Base-by-base conservation (phyloP, 2,113 vertebrate genomes). In the Opisthocomus hoazin region DNA sequence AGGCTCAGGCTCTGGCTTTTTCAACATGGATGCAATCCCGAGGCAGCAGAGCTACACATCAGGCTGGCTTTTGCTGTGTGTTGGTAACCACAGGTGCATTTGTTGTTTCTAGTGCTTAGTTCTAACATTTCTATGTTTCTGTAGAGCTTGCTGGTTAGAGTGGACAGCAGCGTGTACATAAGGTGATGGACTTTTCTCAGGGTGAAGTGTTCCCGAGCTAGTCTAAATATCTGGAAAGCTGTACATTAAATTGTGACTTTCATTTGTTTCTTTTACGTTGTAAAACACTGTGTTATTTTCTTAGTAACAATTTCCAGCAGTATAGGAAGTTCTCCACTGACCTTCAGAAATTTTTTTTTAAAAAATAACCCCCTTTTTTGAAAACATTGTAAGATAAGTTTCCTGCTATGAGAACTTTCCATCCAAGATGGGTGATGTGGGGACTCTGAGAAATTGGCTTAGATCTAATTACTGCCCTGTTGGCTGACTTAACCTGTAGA, bases 121-220 rank as follows among this genome's bases (percentile, higher is more conserved):
- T 74, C 63, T 64, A 10, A 51, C 34, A 10, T 9, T 16, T 8
- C 9, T 10, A 1, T 0, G 0, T 76, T 51, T 70, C 57, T 51
- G 15, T 51, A 19, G 84, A 64, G 36, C 36, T 79, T 13, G 16
- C 53, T 46, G 58, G 57, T 60, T 43, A 30, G 43, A 37, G 57
- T 20, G 82, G 56, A 10, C 37, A 75, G 45, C 77, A 26, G 2
- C 9, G 4, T 41, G 34, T 80, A 6, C 11, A 2, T 27, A 2
- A 23, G 19, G 48, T 32, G 75, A n/a, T 36, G 39, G 26, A 29
- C 39, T 93, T 75, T 30, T 32, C 63, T 85, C 32, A 15, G 50
- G 58, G 29, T 73, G 32, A 48, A 36, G 16, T 24, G 15, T 51
- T 85, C 48, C 74, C 3, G 12, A 81, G 27, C 39, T 56, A 34